Conservation (phyloP, 1,140 invertebrate species). For the Drosophila triauraria region DNA sequence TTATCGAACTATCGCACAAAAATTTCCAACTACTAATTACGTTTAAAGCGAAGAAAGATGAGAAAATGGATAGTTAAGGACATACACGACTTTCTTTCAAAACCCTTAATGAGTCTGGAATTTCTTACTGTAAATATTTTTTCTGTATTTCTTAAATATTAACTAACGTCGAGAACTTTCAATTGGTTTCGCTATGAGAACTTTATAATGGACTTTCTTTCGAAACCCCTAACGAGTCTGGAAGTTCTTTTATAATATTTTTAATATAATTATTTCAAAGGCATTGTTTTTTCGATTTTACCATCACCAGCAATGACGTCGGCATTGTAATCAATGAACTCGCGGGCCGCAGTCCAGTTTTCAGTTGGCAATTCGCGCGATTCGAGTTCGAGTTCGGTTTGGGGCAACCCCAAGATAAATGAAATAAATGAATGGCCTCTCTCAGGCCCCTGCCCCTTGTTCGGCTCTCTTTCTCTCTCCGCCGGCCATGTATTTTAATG, state of each 20-base stretch:
- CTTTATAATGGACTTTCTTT: no score
- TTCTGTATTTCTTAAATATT: no score
- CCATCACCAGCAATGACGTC: conserved; percentile 22
- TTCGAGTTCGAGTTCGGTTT: conserved; percentile 18
- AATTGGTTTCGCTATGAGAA: no score
- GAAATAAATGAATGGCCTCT: conserved; percentile 77
- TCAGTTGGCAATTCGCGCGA: conserved; percentile 13
- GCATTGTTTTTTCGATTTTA: neutral
- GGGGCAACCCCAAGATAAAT: conserved; percentile 68
- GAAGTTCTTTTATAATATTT: neutral
- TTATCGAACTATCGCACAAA: neutral
- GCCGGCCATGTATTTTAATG: conserved; percentile 59
- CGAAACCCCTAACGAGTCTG: no score
- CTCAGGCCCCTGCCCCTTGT: neutral
- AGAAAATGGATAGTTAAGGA: no score
- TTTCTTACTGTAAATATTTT: no score
- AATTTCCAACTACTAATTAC: no score
- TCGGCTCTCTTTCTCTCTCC: neutral
- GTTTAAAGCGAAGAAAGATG: no score
- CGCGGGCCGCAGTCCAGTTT: conserved; percentile 41
- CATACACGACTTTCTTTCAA: no score
- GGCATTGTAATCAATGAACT: conserved; percentile 68
- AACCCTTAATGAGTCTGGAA: no score
- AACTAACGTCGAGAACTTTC: no score
- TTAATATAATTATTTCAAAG: neutral